Evolutionary conservation across 2,113 vertebrate species (phyloP).

Genomic region (Hiodon alosoides): DNA sequence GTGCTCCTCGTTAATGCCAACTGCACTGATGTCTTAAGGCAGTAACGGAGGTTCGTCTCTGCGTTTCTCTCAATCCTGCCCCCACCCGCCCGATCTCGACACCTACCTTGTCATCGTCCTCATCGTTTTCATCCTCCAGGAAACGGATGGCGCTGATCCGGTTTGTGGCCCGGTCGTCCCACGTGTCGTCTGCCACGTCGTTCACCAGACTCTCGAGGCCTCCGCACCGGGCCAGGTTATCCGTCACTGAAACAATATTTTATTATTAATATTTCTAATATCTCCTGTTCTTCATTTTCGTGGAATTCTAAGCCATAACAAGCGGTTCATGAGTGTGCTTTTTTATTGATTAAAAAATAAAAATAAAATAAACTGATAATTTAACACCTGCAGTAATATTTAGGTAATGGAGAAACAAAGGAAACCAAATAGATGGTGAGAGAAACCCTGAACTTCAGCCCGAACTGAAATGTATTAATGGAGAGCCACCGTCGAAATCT

Average conservation of each 20-base stretch:
- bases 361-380: too few species aligned
- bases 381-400: too few species aligned
- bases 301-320: too few species aligned
- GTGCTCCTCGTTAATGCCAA: too few species aligned
- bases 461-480: neutral
- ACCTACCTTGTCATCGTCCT: slow-evolving; percentile 81
- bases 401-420: too few species aligned
- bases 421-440: neutral
- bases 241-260: slow-evolving; percentile 49
- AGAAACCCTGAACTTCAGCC: neutral
- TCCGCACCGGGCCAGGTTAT: slow-evolving; percentile 84
- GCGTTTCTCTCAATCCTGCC: neutral
- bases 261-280: too few species aligned
- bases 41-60: neutral
- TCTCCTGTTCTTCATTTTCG: too few species aligned
- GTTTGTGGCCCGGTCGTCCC: slow-evolving; percentile 75
- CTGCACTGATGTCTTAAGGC: too few species aligned
- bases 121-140: slow-evolving; percentile 82
- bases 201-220: slow-evolving; percentile 84
- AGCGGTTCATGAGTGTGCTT: too few species aligned
- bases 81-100: neutral
- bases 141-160: slow-evolving; percentile 93
- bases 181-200: slow-evolving; percentile 79
- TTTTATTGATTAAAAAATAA: too few species aligned
- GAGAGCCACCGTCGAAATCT: too few species aligned